A percentile compares a stretch with the other conserved stretches of the same genome.
These are phyloP conservation scores for Tachina fera DNA, from an alignment of 2,888 invertebrate genomes.

Conservation along the genomic window DNA sequence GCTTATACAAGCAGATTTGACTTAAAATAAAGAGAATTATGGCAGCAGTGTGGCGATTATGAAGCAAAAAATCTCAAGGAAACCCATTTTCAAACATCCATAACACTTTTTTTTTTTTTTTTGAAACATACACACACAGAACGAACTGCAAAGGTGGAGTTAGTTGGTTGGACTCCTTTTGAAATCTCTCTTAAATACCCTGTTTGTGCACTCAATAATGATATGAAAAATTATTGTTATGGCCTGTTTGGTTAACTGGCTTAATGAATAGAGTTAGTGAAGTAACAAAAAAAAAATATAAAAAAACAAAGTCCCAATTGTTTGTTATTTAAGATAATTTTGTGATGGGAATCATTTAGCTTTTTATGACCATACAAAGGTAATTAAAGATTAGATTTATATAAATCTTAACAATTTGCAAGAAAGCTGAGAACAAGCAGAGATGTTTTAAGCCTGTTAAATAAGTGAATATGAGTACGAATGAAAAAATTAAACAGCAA, in stretches of 20 bases:
- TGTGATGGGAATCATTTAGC: conserved; percentile 49
- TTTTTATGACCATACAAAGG: conserved; percentile 45
- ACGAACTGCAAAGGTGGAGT: neutral
- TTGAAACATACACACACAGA: neutral
- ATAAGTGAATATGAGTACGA: conserved; percentile 25
- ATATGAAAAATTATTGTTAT: conserved; percentile 62
- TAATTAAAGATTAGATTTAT: conserved; percentile 71
- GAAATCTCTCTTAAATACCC: conserved; percentile 49
- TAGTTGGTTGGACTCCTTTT: conserved; percentile 1
- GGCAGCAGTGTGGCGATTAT: conserved; percentile 50
- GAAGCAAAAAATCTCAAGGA: conserved; percentile 12
- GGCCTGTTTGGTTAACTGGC: conserved; percentile 8
- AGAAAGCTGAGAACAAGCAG: conserved; percentile 39
- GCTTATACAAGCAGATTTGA: conserved; percentile 35
- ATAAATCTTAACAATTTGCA: conserved; percentile 53
- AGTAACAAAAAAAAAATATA: too few relatives aligned
- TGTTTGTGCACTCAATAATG: conserved; percentile 61
- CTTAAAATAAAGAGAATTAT: conserved; percentile 48
- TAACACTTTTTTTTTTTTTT: conserved; percentile 18
- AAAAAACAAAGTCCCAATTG: conserved; percentile 24
- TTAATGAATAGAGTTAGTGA: conserved; percentile 25
- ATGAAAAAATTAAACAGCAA: conserved; percentile 43
- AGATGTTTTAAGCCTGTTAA: neutral
- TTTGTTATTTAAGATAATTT: conserved; percentile 58
- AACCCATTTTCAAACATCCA: conserved; percentile 11